phyloP scores from a whole-genome alignment of 2,113 vertebrate genomes.

The Microcebus murinus region DNA sequence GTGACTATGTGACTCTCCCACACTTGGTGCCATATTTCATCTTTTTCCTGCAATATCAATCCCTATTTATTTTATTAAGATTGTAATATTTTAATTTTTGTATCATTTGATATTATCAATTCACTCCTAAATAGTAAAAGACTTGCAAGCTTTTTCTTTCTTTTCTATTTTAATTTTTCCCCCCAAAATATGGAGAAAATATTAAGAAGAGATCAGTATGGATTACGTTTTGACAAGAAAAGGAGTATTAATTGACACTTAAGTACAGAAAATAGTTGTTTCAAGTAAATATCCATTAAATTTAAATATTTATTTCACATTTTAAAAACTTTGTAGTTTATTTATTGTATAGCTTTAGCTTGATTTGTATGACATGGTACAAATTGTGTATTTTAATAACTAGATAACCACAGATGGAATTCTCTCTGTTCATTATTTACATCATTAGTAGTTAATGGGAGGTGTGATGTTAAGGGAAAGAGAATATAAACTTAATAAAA shows the following conservation, averaged over 20 bases:
- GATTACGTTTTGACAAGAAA: not conserved
- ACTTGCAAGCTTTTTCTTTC: not conserved
- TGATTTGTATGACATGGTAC: not conserved
- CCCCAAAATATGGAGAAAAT: not conserved
- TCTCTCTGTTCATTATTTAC: not conserved
- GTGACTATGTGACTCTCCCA: not conserved
- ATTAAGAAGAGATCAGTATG: not conserved
- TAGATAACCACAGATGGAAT: not conserved
- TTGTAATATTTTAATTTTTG: not conserved
- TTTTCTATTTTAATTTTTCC: not conserved
- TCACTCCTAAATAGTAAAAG: not conserved
- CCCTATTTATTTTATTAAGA: not conserved
- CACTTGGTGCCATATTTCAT: not conserved
- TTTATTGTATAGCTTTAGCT: not conserved
- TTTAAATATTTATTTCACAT: not conserved
- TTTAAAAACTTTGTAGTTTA: not conserved
- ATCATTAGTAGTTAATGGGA: not conserved
- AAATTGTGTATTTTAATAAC: not conserved
- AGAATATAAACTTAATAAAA: conserved; percentile 47
- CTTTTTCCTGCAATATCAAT: not conserved
- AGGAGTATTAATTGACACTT: too few relatives aligned
- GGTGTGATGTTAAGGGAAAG: not conserved
- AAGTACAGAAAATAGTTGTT: not conserved
- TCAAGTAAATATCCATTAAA: not conserved
- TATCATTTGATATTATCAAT: not conserved